Evolutionary conservation across 2,113 vertebrate genomes (phyloP).

Genomic region (Pleuronectes platessa): DNA sequence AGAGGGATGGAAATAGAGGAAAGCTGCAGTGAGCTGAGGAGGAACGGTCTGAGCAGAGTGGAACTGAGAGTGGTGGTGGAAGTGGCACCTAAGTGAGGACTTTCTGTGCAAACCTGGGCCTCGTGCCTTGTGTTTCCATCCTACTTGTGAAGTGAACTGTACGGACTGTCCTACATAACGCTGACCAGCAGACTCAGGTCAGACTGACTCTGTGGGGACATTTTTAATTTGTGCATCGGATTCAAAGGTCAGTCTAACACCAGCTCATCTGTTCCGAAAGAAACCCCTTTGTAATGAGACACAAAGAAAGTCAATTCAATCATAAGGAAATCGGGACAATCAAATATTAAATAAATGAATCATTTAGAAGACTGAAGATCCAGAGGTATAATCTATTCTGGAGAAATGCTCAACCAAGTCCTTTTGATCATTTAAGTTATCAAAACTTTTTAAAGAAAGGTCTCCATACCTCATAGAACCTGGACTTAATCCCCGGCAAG

Average conservation of each 20-base stretch:
- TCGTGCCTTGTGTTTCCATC: constrained; percentile 73
- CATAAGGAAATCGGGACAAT: no score
- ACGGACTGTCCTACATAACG: constrained; percentile 66
- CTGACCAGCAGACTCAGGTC: constrained; percentile 21
- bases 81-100: constrained; percentile 67
- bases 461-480: no score
- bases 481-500: no score
- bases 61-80: constrained; percentile 49
- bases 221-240: neutral
- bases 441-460: no score
- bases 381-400: no score
- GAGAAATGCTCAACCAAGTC: no score
- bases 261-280: neutral
- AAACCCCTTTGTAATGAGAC: neutral
- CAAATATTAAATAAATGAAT: no score
- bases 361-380: no score
- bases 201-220: constrained; percentile 9
- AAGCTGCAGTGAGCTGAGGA: constrained; percentile 32
- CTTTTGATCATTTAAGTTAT: no score
- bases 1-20: constrained; percentile 7
- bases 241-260: constrained; percentile 7
- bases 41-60: constrained; percentile 23
- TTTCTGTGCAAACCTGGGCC: constrained; percentile 63
- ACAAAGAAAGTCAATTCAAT: no score
- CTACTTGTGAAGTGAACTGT: constrained; percentile 76